These are phyloP conservation scores for Phthorimaea operculella DNA, from an alignment of 1,140 invertebrate genomes.

Conservation along the genomic window DNA sequence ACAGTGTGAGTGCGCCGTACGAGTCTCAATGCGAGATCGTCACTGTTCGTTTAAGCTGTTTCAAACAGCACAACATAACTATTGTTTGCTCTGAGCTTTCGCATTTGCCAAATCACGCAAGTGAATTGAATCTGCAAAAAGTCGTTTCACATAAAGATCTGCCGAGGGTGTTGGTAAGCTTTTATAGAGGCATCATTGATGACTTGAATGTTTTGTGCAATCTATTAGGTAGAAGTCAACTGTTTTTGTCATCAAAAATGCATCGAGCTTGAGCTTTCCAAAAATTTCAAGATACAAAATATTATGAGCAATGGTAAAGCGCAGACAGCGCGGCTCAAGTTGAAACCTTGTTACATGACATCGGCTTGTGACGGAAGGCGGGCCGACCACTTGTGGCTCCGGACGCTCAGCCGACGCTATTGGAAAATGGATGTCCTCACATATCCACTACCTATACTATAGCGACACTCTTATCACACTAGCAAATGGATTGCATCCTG, in stretches of 20 bases:
- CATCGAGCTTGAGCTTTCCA: too few relatives aligned
- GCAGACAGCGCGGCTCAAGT: too few relatives aligned
- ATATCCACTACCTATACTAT: conserved; percentile 2
- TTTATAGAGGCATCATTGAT: too few relatives aligned
- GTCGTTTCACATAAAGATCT: too few relatives aligned
- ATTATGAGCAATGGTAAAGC: too few relatives aligned
- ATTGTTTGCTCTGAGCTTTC: conserved; percentile 30
- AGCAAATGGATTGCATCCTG: too few relatives aligned
- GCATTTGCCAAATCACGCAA: conserved; percentile 20
- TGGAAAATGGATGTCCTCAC: conserved; percentile 31
- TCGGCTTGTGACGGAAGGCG: conserved; percentile 29
- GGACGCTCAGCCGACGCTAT: conserved; percentile 26
- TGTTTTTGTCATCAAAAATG: too few relatives aligned
- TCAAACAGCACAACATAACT: conserved; percentile 34
- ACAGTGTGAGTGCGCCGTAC: conserved; percentile 59
- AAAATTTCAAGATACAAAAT: too few relatives aligned
- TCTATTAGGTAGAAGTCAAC: too few relatives aligned
- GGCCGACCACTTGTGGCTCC: conserved; percentile 60
- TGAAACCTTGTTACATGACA: neutral
- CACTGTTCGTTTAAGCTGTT: conserved; percentile 18
- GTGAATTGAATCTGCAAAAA: conserved; percentile 1
- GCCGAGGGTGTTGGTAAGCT: too few relatives aligned
- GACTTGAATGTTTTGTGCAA: too few relatives aligned
- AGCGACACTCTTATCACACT: neutral
- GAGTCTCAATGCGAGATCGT: conserved; percentile 47